A percentile compares a stretch with the other conserved stretches of the same genome.
phyloP scores from a whole-genome alignment of 2,888 invertebrate genomes.

The Phengaris arion region DNA sequence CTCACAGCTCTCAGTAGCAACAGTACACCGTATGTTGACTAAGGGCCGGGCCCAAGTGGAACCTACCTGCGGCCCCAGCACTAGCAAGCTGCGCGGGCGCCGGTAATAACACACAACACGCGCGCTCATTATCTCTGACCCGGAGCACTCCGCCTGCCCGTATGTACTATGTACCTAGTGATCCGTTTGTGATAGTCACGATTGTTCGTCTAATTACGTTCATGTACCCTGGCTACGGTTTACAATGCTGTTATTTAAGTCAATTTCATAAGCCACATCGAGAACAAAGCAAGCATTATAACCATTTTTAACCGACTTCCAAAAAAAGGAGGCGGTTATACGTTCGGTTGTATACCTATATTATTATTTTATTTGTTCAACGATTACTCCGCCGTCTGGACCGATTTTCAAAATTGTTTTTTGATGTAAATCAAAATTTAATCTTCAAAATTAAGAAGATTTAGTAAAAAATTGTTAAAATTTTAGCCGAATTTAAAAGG shows the following conservation, averaged over 20 bases:
- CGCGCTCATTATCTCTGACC: constrained; percentile 12
- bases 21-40: neutral
- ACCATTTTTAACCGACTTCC: neutral
- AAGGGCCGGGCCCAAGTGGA: constrained; percentile 28
- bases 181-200: constrained; percentile 20
- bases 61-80: constrained; percentile 44
- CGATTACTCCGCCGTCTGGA: no score
- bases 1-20: neutral
- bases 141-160: constrained; percentile 29
- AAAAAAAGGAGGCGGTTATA: no score
- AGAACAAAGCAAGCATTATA: constrained; percentile 13
- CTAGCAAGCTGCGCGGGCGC: constrained; percentile 47
- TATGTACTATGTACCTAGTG: neutral
- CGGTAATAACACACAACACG: constrained; percentile 25
- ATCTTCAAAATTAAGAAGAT: no score
- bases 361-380: no score
- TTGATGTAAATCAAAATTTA: no score
- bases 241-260: neutral
- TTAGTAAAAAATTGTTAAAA: no score
- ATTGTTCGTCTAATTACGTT: constrained; percentile 17
- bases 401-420: no score
- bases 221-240: neutral
- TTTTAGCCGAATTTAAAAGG: no score
- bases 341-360: no score
- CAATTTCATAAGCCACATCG: constrained; percentile 19